phyloP scores from a whole-genome alignment of 23 tunicate genomes.

The Styela clava region DNA sequence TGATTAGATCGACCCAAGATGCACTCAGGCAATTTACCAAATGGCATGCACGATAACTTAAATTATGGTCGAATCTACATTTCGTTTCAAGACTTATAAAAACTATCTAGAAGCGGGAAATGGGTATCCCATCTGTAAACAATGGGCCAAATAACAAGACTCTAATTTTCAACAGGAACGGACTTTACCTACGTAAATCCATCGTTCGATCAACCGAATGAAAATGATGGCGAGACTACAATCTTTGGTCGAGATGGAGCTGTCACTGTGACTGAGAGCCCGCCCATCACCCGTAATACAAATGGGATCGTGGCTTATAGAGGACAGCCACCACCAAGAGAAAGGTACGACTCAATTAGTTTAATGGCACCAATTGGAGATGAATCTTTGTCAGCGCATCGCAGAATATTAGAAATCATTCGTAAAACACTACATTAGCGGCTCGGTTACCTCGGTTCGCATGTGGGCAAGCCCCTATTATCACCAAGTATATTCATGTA shows the following conservation, averaged over 20 bases:
- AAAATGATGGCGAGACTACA: slow-evolving; percentile 24
- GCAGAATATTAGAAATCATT: neutral
- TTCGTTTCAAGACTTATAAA: too few species aligned
- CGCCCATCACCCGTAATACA: neutral
- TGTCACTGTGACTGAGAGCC: slow-evolving; percentile 1
- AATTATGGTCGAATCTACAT: too few species aligned
- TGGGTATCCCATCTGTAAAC: too few species aligned
- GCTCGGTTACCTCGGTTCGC: neutral
- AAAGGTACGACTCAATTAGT: too few species aligned
- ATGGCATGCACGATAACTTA: too few species aligned
- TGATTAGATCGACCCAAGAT: too few species aligned
- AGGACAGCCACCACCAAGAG: neutral
- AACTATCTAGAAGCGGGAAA: too few species aligned
- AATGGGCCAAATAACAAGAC: too few species aligned
- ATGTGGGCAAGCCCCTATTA: neutral
- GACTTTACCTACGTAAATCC: slow-evolving; percentile 9
- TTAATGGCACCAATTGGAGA: neutral
- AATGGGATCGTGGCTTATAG: neutral
- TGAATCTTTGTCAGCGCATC: neutral
- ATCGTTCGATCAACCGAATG: slow-evolving; percentile 16
- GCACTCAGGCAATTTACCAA: too few species aligned
- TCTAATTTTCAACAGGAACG: slow-evolving; percentile 7
- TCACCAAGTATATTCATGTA: neutral
- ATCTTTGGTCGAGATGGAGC: slow-evolving; percentile 27
- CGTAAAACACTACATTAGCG: neutral